Evolutionary conservation across 1,140 invertebrate genomes (phyloP).

Genomic region (Ditylenchus dipsaci): DNA sequence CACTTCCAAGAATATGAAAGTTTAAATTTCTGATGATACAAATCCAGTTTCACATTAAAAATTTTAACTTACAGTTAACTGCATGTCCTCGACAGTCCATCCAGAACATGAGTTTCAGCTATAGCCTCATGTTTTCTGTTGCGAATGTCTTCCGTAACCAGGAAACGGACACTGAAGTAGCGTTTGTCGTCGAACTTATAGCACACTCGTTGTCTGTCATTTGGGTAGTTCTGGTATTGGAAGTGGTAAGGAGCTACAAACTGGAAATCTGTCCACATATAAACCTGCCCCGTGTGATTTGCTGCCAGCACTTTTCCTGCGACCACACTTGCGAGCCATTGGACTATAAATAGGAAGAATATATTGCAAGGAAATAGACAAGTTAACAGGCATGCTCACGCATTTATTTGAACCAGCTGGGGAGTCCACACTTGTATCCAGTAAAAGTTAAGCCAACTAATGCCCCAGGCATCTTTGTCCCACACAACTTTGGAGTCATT

Average conservation of each 20-base stretch:
- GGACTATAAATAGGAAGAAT: conserved; percentile 38
- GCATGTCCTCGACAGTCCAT: conserved; percentile 50
- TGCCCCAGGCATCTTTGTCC: conserved; percentile 56
- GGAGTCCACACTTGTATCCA: conserved; percentile 58
- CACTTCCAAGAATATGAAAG: too few species aligned
- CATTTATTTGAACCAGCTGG: conserved; percentile 55
- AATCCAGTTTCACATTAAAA: too few species aligned
- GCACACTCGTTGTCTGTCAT: conserved; percentile 54
- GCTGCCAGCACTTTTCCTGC: conserved; percentile 55
- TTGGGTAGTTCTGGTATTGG: conserved; percentile 53
- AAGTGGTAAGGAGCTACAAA: conserved; percentile 55
- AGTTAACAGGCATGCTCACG: conserved; percentile 23
- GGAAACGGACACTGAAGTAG: conserved; percentile 54
- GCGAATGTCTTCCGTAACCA: conserved; percentile 51
- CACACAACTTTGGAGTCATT: conserved; percentile 54
- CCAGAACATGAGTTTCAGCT: conserved; percentile 53
- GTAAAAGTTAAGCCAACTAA: conserved; percentile 57
- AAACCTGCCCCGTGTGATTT: conserved; percentile 57
- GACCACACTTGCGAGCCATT: conserved; percentile 39
- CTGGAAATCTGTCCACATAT: conserved; percentile 55
- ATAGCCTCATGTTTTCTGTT: conserved; percentile 46
- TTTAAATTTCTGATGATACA: too few species aligned
- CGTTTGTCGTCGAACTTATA: conserved; percentile 58
- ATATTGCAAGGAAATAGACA: background rate
- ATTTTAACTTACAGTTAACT: conserved; percentile 37